A percentile compares a stretch with the other conserved stretches of the same genome.
Evolutionary conservation across 2,113 vertebrate genomes (phyloP).

Genomic region (Psammodynastes pulverulentus): DNA sequence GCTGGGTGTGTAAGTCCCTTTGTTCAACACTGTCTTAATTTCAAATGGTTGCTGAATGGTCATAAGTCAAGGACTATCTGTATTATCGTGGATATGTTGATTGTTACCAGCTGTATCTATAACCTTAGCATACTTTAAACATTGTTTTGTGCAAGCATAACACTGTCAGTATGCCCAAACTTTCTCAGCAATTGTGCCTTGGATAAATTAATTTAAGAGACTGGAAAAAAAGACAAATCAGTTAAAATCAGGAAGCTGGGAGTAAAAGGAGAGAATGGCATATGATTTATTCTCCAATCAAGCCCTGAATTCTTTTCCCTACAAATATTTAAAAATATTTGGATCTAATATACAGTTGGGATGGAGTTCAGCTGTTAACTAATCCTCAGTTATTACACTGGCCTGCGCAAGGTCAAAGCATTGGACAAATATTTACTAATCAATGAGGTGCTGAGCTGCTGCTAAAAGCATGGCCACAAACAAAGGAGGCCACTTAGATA

Average conservation of each 20-base stretch:
- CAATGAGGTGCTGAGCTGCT: conserved; percentile 19
- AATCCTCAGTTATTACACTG: conserved; percentile 20
- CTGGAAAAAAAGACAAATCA: not conserved
- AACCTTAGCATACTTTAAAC: not conserved
- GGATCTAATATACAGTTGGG: conserved; percentile 20
- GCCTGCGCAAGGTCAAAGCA: conserved; percentile 15
- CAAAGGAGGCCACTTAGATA: not conserved
- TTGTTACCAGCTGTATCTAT: not conserved
- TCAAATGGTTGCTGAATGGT: too few species aligned
- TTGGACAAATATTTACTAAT: conserved; percentile 32
- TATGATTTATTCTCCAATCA: conserved; percentile 20
- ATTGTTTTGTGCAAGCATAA: not conserved
- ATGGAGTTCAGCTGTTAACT: conserved; percentile 27
- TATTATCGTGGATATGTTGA: not conserved
- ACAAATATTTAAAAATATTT: conserved; percentile 40
- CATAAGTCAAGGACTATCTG: too few species aligned
- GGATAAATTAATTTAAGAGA: not conserved
- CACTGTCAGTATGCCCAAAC: not conserved
- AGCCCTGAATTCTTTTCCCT: conserved; percentile 15
- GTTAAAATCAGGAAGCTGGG: not conserved
- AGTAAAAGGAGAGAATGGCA: not conserved
- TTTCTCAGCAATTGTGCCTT: not conserved
- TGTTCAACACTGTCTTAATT: too few species aligned
- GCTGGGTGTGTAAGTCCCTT: too few species aligned
- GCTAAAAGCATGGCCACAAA: not conserved